Evolutionary conservation across 1,140 invertebrate species (phyloP).

Genomic region (Sminthurinus signatus): DNA sequence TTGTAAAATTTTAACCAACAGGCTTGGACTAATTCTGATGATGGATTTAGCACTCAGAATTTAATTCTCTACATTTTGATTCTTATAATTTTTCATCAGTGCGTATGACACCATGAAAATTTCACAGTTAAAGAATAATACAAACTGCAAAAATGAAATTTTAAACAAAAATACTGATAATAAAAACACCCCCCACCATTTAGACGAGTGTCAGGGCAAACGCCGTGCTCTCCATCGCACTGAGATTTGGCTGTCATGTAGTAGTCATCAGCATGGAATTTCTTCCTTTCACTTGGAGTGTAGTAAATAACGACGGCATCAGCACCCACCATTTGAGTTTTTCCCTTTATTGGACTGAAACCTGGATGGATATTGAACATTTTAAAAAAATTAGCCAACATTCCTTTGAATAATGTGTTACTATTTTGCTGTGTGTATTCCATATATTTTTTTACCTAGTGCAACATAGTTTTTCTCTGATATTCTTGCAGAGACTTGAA

Average conservation of each 20-base stretch:
- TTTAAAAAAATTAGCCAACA: not conserved
- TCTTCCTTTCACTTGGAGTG: constrained; percentile 49
- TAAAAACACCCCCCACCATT: too few relatives aligned
- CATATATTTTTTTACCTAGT: constrained; percentile 54
- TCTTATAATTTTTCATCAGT: too few relatives aligned
- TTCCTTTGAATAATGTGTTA: not conserved
- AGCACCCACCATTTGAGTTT: constrained; percentile 58
- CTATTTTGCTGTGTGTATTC: too few relatives aligned
- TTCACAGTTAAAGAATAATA: too few relatives aligned
- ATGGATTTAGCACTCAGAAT: too few relatives aligned
- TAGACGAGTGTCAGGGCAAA: constrained; percentile 76
- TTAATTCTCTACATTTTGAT: too few relatives aligned
- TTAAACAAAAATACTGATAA: too few relatives aligned
- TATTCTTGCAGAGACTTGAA: constrained; percentile 67
- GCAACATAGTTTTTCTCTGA: constrained; percentile 78
- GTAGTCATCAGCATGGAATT: constrained; percentile 74
- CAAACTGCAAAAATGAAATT: too few relatives aligned
- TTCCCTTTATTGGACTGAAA: constrained; percentile 39
- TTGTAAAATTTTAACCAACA: too few relatives aligned
- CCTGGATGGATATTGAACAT: constrained; percentile 18
- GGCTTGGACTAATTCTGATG: too few relatives aligned
- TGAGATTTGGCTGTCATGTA: constrained; percentile 71
- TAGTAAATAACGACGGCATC: constrained; percentile 80
- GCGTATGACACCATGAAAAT: too few relatives aligned
- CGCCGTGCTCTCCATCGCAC: constrained; percentile 61